Evolutionary conservation across 2,113 vertebrate species (phyloP), one percentile per base, ranked within the genome.

Genomic region (Haemorhous mexicanus): DNA sequence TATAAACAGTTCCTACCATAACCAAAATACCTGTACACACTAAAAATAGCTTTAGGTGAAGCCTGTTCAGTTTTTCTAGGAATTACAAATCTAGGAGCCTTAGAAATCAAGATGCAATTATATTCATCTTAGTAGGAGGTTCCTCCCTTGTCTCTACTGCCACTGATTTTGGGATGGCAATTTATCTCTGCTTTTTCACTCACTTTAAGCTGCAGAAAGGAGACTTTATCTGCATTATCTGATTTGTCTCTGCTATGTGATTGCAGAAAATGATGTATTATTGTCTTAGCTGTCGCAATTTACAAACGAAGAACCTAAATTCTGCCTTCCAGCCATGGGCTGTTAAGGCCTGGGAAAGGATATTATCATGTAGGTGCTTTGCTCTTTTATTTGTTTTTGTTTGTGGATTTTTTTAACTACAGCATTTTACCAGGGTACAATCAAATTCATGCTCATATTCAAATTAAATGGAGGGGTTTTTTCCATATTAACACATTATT

Each of bases 41-140:
- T 91, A 95, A 82, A 95, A 97, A 89, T 67, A 93, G 44, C 68
- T 79, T 82, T 55, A 92, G 91, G n/a, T 41, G 35, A 92, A 93
- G 64, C 21, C 24, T 41, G 46, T 76, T 96, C 66, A 56, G 67
- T 67, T 91, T 96, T 87, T 77, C 77, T 93, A 89, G 78, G 89
- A 91, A 95, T 88, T 90, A 83, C 72, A 94, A 80, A 49, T 89
- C 85, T 95, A 50, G 30, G 4, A 92, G 68, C 22, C 69, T 96
- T 90, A 78, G 74, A 80, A 93, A 94, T 87, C 79, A 93, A 82
- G 83, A 96, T 15, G 20, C 49, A 95, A 95, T 94, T 61, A 62
- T 59, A 78, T 83, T 91, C 11, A 7, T 61, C 69, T 59, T 87
- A 41, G 61, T 80, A 90, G 79, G 79, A 95, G 50, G 59, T 85